A percentile compares a stretch with the other conserved stretches of the same genome.
phyloP scores from a whole-genome alignment of 2,888 invertebrate genomes.

The Deilephila elpenor region DNA sequence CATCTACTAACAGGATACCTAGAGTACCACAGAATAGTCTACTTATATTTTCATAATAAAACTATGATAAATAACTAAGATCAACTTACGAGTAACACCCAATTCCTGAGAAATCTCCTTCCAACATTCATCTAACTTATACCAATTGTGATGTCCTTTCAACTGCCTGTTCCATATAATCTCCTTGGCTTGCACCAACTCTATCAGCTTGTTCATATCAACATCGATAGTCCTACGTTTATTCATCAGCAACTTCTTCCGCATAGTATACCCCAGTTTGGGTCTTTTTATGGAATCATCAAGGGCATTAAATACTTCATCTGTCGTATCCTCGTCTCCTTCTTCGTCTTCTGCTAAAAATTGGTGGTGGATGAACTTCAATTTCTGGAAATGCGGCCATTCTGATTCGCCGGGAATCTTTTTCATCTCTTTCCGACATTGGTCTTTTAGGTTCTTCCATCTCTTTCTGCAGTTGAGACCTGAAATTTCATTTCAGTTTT shows the following conservation, averaged over 20 bases:
- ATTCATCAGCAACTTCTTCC: slow-evolving; percentile 76
- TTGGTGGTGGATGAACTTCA: slow-evolving; percentile 76
- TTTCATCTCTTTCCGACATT: slow-evolving; percentile 80
- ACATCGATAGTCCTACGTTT: slow-evolving; percentile 75
- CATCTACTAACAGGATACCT: no score
- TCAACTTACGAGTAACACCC: slow-evolving; percentile 74
- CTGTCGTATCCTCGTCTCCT: slow-evolving; percentile 69
- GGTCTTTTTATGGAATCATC: slow-evolving; percentile 77
- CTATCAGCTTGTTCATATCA: slow-evolving; percentile 75
- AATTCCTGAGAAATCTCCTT: slow-evolving; percentile 77
- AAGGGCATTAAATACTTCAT: slow-evolving; percentile 69
- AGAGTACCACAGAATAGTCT: no score
- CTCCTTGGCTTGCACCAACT: slow-evolving; percentile 68
- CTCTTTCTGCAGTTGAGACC: slow-evolving; percentile 77
- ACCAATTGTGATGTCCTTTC: slow-evolving; percentile 80
- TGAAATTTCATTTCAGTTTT: slow-evolving; percentile 47
- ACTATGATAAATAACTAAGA: slow-evolving; percentile 19
- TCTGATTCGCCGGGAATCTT: slow-evolving; percentile 72
- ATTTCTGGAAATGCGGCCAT: slow-evolving; percentile 76
- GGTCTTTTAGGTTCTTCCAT: slow-evolving; percentile 82
- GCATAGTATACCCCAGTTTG: slow-evolving; percentile 77
- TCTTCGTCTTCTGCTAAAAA: slow-evolving; percentile 76
- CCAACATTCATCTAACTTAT: slow-evolving; percentile 78
- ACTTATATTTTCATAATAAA: background rate
- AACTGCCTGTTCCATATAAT: slow-evolving; percentile 79